phyloP scores from a whole-genome alignment of 92 coral and sea anemone genomes.

The Virgularia gustaviana region DNA sequence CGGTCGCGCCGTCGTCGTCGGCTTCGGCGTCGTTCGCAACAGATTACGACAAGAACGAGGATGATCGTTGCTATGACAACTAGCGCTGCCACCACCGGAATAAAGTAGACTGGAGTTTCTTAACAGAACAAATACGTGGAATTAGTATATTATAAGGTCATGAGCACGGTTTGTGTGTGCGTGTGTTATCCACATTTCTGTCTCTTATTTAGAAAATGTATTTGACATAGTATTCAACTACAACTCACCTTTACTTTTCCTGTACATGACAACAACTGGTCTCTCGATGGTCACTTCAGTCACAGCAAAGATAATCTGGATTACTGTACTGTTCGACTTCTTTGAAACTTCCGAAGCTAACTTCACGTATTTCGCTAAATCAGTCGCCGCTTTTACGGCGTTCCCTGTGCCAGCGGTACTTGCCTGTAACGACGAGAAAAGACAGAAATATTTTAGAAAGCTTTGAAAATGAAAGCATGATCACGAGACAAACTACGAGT shows the following conservation, averaged over 20 bases:
- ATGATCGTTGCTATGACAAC: slow-evolving; percentile 87
- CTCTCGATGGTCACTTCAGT: slow-evolving; percentile 82
- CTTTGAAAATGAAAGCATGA: background rate
- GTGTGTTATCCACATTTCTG: too few relatives aligned
- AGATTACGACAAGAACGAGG: slow-evolving; percentile 69
- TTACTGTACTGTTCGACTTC: slow-evolving; percentile 59
- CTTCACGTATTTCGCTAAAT: slow-evolving; percentile 73
- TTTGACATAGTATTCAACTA: background rate
- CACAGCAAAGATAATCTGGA: slow-evolving; percentile 80
- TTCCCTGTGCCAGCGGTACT: slow-evolving; percentile 72
- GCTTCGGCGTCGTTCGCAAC: slow-evolving; percentile 86
- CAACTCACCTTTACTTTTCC: slow-evolving; percentile 65
- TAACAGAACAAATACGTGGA: background rate
- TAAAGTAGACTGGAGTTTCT: slow-evolving; percentile 82
- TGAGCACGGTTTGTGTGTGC: too few relatives aligned
- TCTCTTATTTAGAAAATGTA: background rate
- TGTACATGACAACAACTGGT: slow-evolving; percentile 66
- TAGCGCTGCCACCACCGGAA: slow-evolving; percentile 88
- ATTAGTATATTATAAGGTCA: too few relatives aligned
- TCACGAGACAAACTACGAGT: background rate
- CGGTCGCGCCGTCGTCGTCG: slow-evolving; percentile 64
- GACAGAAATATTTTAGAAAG: background rate
- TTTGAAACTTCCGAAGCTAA: slow-evolving; percentile 46
- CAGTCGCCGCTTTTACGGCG: slow-evolving; percentile 81
- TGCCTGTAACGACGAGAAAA: slow-evolving; percentile 54